Evolutionary conservation across 2,113 vertebrate species (phyloP).

Genomic region (Mionectes macconnelli): DNA sequence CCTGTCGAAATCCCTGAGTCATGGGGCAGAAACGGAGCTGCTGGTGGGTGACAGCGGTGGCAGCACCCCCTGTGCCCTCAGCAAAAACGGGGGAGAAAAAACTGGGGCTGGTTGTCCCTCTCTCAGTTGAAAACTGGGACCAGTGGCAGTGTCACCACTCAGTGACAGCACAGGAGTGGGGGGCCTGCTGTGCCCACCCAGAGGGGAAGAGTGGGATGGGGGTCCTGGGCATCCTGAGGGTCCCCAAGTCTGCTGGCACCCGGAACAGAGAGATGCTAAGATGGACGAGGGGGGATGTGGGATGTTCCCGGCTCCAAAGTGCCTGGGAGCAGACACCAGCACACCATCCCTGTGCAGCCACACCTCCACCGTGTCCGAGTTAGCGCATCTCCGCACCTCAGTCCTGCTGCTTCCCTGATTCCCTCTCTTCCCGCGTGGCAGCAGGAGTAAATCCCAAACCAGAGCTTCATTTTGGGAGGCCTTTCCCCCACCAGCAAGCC

Average conservation of each 20-base stretch:
- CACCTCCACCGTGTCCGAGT: fast-evolving
- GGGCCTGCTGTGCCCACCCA: background rate
- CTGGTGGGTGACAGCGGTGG: fast-evolving
- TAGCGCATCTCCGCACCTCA: background rate
- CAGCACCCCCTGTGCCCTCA: fast-evolving
- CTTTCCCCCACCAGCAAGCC: background rate
- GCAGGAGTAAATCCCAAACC: background rate
- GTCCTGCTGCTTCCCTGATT: background rate
- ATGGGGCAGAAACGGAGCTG: background rate
- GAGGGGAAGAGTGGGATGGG: background rate
- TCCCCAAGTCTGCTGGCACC: background rate
- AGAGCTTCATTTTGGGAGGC: background rate
- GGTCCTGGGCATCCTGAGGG: fast-evolving
- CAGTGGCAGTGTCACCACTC: background rate
- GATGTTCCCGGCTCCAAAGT: fast-evolving
- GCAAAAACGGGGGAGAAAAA: background rate
- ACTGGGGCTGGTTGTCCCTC: background rate
- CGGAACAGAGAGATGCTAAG: background rate
- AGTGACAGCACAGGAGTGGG: background rate
- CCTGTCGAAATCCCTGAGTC: conserved; percentile 46
- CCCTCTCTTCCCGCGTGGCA: fast-evolving
- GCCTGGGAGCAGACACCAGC: background rate
- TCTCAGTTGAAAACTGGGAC: background rate
- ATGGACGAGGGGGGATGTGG: background rate
- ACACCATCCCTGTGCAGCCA: fast-evolving